phyloP scores from a whole-genome alignment of 2,888 invertebrate species.

The Napeogenes sylphis region DNA sequence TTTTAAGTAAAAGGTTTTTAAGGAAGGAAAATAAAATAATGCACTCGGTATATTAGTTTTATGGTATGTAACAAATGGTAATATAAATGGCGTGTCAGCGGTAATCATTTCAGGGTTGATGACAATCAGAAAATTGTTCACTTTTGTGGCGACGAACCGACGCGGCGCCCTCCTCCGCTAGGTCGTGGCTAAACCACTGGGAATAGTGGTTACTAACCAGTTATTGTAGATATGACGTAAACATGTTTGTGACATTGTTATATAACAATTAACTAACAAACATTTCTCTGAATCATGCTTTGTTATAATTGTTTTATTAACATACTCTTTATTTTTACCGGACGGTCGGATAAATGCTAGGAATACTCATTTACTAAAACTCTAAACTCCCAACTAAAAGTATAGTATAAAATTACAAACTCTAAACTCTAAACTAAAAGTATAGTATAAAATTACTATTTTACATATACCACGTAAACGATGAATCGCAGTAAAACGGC shows the following conservation, averaged over 20 bases:
- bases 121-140: slow-evolving; percentile 72
- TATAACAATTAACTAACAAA: not conserved
- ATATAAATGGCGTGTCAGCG: slow-evolving; percentile 71
- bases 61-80: slow-evolving; percentile 55
- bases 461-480: not conserved
- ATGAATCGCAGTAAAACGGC: slow-evolving; percentile 12
- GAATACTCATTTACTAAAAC: no score
- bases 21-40: slow-evolving; percentile 7
- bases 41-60: slow-evolving; percentile 10
- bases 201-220: slow-evolving; percentile 22
- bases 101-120: slow-evolving; percentile 67
- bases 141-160: slow-evolving; percentile 59
- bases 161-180: slow-evolving; percentile 49
- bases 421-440: no score
- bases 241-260: not conserved
- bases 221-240: not conserved
- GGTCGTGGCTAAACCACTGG: slow-evolving; percentile 44
- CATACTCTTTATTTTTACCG: no score
- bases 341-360: no score
- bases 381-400: no score
- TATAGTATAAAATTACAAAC: no score
- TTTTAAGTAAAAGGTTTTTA: not conserved
- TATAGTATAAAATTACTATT: no score
- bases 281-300: not conserved
- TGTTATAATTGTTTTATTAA: no score